Evolutionary conservation across 2,797 vertebrate genomes (phyloP).

Genomic region (Myiothlypis chrysogaster): DNA sequence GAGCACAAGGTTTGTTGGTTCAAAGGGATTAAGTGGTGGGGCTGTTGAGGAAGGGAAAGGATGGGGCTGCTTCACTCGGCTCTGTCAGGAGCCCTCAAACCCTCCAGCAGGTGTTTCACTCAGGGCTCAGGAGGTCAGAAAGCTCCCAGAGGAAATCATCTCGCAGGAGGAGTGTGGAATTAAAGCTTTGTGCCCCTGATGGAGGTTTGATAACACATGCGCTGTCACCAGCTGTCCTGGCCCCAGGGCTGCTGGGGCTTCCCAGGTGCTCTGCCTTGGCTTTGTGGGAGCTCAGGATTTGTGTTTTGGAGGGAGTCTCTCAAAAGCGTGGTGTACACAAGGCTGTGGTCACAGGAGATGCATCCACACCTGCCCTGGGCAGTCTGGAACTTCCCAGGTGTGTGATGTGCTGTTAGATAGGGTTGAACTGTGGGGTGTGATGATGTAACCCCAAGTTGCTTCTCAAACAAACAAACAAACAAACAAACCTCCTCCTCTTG

Average conservation of each 20-base stretch:
- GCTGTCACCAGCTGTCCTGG: not conserved
- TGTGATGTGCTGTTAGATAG: not conserved
- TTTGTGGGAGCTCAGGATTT: not conserved
- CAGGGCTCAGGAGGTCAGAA: not conserved
- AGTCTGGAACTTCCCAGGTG: not conserved
- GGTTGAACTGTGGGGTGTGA: not conserved
- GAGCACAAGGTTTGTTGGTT: not conserved
- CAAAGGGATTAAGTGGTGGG: not conserved
- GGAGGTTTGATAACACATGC: accelerated
- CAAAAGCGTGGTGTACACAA: not conserved
- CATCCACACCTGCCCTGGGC: not conserved
- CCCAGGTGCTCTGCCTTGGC: not conserved
- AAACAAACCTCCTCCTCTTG: not conserved
- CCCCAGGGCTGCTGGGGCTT: not conserved
- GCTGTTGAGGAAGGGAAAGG: not conserved
- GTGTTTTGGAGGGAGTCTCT: not conserved
- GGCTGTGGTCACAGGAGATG: not conserved
- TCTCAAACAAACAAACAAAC: not conserved
- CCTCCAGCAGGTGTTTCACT: not conserved
- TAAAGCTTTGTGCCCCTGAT: not conserved
- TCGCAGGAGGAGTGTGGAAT: not conserved
- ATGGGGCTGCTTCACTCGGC: not conserved
- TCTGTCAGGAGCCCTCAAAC: not conserved
- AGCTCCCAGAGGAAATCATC: not conserved
- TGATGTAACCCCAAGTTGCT: not conserved